Evolutionary conservation across 2,888 invertebrate species (phyloP).

Genomic region (Metellina segmentata): DNA sequence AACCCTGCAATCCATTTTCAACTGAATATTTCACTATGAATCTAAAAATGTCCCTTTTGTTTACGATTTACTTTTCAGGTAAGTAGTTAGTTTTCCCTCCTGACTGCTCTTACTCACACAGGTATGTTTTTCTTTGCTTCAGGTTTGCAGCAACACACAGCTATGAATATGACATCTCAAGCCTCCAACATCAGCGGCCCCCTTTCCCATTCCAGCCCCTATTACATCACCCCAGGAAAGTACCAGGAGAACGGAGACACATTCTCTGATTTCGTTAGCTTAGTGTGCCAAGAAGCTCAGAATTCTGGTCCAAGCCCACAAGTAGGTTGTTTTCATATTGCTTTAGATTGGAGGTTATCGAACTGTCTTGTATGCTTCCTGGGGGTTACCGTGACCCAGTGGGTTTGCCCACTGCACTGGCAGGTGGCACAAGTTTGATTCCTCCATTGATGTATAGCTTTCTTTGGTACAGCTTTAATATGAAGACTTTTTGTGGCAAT

Average conservation of each 20-base stretch:
- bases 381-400: not conserved
- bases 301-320: slow-evolving; percentile 84
- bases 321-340: slow-evolving; percentile 21
- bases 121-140: not conserved
- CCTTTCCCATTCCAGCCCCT: slow-evolving; percentile 71
- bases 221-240: slow-evolving; percentile 81
- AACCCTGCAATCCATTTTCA: too few species aligned
- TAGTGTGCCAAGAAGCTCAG: slow-evolving; percentile 96
- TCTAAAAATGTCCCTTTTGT: too few species aligned
- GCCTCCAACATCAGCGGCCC: slow-evolving; percentile 71
- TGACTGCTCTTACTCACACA: not conserved
- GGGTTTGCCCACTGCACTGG: too few species aligned
- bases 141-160: slow-evolving; percentile 75
- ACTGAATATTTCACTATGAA: too few species aligned
- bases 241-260: slow-evolving; percentile 94
- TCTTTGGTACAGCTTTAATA: too few species aligned
- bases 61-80: too few species aligned
- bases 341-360: not conserved
- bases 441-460: too few species aligned
- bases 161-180: slow-evolving; percentile 75
- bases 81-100: too few species aligned
- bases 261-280: slow-evolving; percentile 96
- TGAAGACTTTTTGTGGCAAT: too few species aligned
- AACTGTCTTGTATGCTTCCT: not conserved
- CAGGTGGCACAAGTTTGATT: too few species aligned